These are phyloP conservation scores for Trissonchulus sp. DNA, from an alignment of 2,888 invertebrate genomes.

Conservation along the genomic window DNA sequence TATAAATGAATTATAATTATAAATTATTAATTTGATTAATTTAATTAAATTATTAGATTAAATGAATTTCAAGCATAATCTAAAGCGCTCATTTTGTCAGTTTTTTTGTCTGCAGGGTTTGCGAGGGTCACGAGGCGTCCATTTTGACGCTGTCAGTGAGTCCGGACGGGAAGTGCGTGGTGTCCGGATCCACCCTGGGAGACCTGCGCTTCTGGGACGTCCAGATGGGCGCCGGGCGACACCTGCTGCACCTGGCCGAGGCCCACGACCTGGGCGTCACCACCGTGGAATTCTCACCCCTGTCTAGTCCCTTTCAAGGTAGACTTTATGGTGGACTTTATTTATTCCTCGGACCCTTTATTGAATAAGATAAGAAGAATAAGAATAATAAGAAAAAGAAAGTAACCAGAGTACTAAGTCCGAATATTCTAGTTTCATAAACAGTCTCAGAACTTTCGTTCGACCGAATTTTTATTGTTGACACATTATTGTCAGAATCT, in stretches of 20 bases:
- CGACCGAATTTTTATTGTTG: too few relatives aligned
- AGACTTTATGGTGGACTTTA: too few relatives aligned
- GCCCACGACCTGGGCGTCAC: conserved; percentile 74
- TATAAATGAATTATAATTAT: not conserved
- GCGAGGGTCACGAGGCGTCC: conserved; percentile 65
- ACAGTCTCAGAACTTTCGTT: too few relatives aligned
- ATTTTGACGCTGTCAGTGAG: conserved; percentile 68
- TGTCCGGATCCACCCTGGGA: conserved; percentile 70
- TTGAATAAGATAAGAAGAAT: too few relatives aligned
- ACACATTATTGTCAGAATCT: too few relatives aligned
- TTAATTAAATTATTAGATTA: too few relatives aligned
- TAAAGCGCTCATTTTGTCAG: too few relatives aligned
- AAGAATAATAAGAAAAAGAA: too few relatives aligned
- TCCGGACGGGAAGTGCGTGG: conserved; percentile 64
- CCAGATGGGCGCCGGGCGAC: conserved; percentile 58
- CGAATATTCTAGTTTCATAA: too few relatives aligned
- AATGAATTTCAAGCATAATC: too few relatives aligned
- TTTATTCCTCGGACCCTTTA: too few relatives aligned
- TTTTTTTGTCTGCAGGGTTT: conserved; percentile 56
- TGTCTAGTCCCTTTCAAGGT: conserved; percentile 19
- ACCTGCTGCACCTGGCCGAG: conserved; percentile 63
- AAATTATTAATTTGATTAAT: not conserved
- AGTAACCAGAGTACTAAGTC: too few relatives aligned
- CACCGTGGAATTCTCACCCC: conserved; percentile 63
- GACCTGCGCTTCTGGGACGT: conserved; percentile 60